Evolutionary conservation across 2,888 invertebrate genomes (phyloP), one percentile per base, ranked within the genome.

Genomic region (Chaetogeoica ovagalla): DNA sequence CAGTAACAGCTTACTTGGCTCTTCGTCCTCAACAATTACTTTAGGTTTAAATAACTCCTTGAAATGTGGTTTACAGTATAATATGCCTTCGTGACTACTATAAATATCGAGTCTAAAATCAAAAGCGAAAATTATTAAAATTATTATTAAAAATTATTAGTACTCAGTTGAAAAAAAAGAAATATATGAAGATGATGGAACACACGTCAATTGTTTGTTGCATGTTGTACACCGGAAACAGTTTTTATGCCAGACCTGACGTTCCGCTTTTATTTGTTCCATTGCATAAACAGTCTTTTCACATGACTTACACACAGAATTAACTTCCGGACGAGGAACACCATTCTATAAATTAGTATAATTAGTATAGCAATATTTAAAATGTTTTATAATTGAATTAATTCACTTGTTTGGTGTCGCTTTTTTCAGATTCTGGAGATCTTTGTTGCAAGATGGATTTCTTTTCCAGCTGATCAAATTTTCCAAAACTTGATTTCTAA

Each of bases 221-320:
- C 98, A 98, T 87, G 96, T 95, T 81, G 90, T 90, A 86, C 97
- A 98, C 84, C 95, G 90, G 90, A 98, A 96, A 88, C 98, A 98
- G 87, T 93, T 93, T 87, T 94, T 96, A 87, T 98, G 98, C 92
- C 95, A 98, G 83, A 94, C 90, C 74, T 91, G 89, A 85, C 92
- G 92, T 88, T 96, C 97, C 0, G 96, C 95, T 87, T 96, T 96
- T 84, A 97, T 90, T 85, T 95, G 92, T 88, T 98, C 98, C 97
- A 98, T 97, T 87, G 95, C 96, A 87, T 95, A 98, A 76, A 97
- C 97, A 81, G 93, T 92, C 86, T 96, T 94, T 83, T 91, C 89
- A 87, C 97, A 98, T 84, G 92, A 90, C 85, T 91, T 92, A 86
- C 97, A 97, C 89, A 73, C 15, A 30, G 71, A 74, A 72, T 62